Evolutionary conservation across 2,797 vertebrate species (phyloP), one percentile per base, ranked within the genome.

Genomic region (Rhinogobio ventralis): DNA sequence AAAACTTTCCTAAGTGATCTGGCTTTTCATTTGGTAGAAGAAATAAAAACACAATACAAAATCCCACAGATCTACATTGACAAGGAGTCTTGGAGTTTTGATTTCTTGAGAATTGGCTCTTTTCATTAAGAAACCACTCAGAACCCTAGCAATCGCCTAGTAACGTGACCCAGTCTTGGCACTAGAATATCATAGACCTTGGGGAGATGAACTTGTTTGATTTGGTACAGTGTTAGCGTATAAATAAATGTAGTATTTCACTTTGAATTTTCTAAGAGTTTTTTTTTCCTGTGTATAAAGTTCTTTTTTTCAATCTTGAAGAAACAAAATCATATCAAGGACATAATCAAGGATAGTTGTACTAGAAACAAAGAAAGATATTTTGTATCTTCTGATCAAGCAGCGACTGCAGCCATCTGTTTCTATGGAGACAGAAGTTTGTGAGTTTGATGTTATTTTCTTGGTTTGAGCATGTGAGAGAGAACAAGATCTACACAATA

Each of bases 361-460:
- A 46, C 13, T 71, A 25, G n/a, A 15, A 71, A 46, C 13, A n/a
- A 45, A 45, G 23, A 1, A 25, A 25, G 39, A 1, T 42, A 71
- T 45, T 45, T 25, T 5, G 42, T 20, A 51, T 73, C n/a, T n/a
- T n/a, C n/a, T n/a, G n/a, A n/a, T n/a, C n/a, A n/a, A n/a, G n/a
- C 1, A 64, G 57, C 5, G 8, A 49, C 69, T 46, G 45, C n/a
- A 49, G 45, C 4, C 49, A 33, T 75, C 28, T 30, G 60, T 79
- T 79, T 25, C 77, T 28, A 51, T 79, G 77, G 77, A 79, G 36
- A 81, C 36, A 72, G 36, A 81, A 67, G 51, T 71, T 81, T 72
- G 17, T 28, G 36, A 60, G 68, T 33, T 62, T 39, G 36, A 36
- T 39, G 19, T 71, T 81, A 57, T 81, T 71, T 71, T 20, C 69